Conservation (phyloP, 2,113 vertebrate species). For the Uria lomvia region DNA sequence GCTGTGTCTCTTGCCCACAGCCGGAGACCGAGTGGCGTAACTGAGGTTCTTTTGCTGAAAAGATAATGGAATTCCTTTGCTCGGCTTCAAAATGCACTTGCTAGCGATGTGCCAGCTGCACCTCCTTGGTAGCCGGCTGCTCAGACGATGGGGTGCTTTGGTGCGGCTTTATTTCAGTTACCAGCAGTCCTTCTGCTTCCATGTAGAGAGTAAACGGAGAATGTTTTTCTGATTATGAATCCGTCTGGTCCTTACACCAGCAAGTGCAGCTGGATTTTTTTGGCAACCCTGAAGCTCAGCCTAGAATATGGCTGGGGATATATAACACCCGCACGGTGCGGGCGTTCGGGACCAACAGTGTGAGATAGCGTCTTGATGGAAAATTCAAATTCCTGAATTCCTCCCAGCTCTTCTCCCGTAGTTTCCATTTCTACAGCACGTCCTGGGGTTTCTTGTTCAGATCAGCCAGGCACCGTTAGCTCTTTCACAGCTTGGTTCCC, state of each 20-base stretch:
- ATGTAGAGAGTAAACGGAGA: background rate
- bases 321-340: accelerated
- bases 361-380: background rate
- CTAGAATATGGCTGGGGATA: background rate
- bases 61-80: background rate
- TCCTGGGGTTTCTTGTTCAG: accelerated
- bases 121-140: accelerated
- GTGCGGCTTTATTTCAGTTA: background rate
- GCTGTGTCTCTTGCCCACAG: background rate
- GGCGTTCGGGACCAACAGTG: background rate
- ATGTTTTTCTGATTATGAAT: background rate
- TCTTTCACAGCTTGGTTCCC: background rate
- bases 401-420: background rate
- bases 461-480: background rate
- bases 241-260: background rate
- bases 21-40: accelerated
- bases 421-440: background rate
- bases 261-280: background rate
- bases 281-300: background rate
- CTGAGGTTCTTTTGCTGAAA: background rate
- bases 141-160: background rate
- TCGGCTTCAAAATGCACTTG: accelerated
- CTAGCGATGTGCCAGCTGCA: background rate
- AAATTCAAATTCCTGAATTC: background rate
- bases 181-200: background rate